A percentile compares a stretch with the other conserved stretches of the same genome.
Evolutionary conservation across 2,113 vertebrate species (phyloP).

Genomic region (Strix uralensis): DNA sequence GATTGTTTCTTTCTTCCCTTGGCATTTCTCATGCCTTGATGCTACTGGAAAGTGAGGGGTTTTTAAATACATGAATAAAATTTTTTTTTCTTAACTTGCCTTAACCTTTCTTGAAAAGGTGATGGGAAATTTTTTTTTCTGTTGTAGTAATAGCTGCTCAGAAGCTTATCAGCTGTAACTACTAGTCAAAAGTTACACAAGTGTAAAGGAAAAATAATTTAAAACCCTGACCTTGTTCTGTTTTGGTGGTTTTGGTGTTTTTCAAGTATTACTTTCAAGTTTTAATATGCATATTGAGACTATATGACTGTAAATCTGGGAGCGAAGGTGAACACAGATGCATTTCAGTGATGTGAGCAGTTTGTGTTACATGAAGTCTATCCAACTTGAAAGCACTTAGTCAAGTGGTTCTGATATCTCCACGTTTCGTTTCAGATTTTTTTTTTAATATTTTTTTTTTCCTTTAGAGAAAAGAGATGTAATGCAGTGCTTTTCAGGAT

Average conservation of each 20-base stretch:
- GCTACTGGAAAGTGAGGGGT: neutral
- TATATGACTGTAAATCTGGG: neutral
- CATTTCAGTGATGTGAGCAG: neutral
- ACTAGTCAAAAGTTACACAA: neutral
- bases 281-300: neutral
- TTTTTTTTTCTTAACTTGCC: neutral
- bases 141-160: neutral
- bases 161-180: neutral
- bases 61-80: neutral
- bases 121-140: neutral
- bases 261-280: neutral
- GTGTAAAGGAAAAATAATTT: neutral
- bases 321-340: neutral
- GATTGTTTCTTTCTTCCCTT: neutral
- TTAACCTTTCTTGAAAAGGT: neutral
- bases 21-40: neutral
- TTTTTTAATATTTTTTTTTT: neutral
- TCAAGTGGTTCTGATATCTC: neutral
- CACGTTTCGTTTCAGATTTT: neutral
- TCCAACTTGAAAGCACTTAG: neutral
- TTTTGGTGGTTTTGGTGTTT: neutral
- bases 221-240: neutral
- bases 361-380: neutral
- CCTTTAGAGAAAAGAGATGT: neutral
- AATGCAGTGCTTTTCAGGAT: neutral